phyloP scores from a whole-genome alignment of 2,888 invertebrate genomes.

The Rotaria macrura region DNA sequence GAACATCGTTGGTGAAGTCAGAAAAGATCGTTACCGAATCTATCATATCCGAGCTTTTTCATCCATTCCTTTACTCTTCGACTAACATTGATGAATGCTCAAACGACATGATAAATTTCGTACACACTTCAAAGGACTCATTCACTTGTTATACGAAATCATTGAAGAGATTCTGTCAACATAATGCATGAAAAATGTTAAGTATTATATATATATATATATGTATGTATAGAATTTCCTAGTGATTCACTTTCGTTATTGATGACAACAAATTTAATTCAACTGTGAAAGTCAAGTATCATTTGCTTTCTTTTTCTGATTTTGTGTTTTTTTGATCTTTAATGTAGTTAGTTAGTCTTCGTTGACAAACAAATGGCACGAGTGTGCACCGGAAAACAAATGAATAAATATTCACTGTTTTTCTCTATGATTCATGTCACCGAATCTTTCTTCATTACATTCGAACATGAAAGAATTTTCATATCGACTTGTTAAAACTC shows the following conservation, averaged over 20 bases:
- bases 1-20: too few relatives aligned
- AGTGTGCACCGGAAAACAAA: background rate
- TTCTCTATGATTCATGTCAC: background rate
- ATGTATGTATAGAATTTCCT: background rate
- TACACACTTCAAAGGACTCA: too few relatives aligned
- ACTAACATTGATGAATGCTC: too few relatives aligned
- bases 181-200: too few relatives aligned
- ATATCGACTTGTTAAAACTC: background rate
- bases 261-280: background rate
- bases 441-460: background rate
- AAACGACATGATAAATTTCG: too few relatives aligned
- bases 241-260: background rate
- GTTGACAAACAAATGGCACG: background rate
- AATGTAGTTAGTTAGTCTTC: background rate
- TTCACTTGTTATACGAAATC: too few relatives aligned
- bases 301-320: too few relatives aligned
- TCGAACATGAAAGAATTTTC: background rate
- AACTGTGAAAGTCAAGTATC: background rate
- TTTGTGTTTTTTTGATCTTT: background rate
- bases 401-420: background rate
- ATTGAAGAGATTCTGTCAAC: too few relatives aligned
- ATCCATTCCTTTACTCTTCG: too few relatives aligned
- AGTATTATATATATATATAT: too few relatives aligned
- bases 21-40: too few relatives aligned
- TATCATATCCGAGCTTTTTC: too few relatives aligned